Conservation (phyloP, 2,888 invertebrate species). For the Tridacna crocea region DNA sequence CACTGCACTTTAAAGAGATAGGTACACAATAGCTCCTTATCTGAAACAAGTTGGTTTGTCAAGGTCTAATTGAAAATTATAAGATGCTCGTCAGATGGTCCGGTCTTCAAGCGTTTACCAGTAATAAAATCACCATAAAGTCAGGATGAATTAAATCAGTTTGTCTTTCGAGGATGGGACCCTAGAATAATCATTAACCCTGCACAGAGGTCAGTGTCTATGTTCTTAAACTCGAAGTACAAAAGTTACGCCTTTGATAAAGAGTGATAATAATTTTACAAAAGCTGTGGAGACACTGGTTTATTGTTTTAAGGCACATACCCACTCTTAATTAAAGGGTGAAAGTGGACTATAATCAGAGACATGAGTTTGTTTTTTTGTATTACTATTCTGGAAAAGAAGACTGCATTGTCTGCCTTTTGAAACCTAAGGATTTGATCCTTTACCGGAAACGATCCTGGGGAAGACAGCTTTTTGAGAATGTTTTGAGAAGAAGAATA, state of each 20-base stretch:
- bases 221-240: neutral
- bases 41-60: neutral
- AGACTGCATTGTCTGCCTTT: too few species aligned
- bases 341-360: too few species aligned
- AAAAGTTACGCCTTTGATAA: neutral
- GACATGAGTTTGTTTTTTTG: too few species aligned
- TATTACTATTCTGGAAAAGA: too few species aligned
- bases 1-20: slow-evolving; percentile 22
- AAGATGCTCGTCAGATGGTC: slow-evolving; percentile 35
- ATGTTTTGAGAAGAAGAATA: too few species aligned
- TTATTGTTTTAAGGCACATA: too few species aligned
- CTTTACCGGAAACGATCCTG: too few species aligned
- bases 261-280: neutral
- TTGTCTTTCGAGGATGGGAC: slow-evolving; percentile 19
- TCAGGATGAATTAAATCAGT: slow-evolving; percentile 50
- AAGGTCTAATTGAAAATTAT: slow-evolving; percentile 57
- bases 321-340: too few species aligned
- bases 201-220: neutral
- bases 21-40: slow-evolving; percentile 22
- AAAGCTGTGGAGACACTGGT: too few species aligned
- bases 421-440: too few species aligned
- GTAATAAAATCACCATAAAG: slow-evolving; percentile 54
- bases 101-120: slow-evolving; percentile 19
- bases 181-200: slow-evolving; percentile 5
- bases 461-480: too few species aligned